A percentile compares a stretch with the other conserved stretches of the same genome.
Conservation (phyloP, 1,140 invertebrate genomes). For the Maconellicoccus hirsutus region DNA sequence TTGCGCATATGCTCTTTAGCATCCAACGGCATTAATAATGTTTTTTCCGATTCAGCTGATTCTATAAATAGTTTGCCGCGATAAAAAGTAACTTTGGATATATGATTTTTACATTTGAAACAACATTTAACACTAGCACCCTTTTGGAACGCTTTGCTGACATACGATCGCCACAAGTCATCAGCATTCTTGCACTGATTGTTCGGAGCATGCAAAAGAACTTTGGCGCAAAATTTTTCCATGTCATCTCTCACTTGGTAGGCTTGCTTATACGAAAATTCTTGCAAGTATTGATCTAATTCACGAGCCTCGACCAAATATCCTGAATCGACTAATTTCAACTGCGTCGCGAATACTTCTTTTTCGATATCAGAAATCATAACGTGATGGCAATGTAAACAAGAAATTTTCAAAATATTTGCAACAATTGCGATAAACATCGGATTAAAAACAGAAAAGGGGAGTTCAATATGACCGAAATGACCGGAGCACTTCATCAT, state of each 20-base stretch:
- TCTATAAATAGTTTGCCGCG: conserved; percentile 34
- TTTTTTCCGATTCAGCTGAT: conserved; percentile 21
- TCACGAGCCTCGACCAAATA: conserved; percentile 56
- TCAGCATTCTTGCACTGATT: neutral
- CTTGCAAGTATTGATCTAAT: conserved; percentile 37
- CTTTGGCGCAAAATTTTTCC: neutral
- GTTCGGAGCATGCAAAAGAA: neutral
- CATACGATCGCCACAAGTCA: neutral
- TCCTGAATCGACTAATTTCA: conserved; percentile 63
- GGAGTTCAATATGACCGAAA: conserved; percentile 89
- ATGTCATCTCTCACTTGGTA: neutral
- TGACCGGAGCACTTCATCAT: conserved; percentile 75
- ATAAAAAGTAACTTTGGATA: conserved; percentile 36
- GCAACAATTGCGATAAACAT: conserved; percentile 67
- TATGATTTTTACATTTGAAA: conserved; percentile 46
- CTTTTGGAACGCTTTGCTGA: neutral
- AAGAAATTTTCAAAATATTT: conserved; percentile 52
- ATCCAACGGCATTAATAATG: conserved; percentile 42
- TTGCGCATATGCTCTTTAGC: conserved; percentile 55
- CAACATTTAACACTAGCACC: conserved; percentile 41
- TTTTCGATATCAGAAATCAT: conserved; percentile 51
- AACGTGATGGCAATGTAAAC: conserved; percentile 55
- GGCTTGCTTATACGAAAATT: neutral
- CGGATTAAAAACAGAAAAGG: conserved; percentile 83
- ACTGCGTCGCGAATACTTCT: conserved; percentile 54